Base-by-base conservation (phyloP, 53 echinoderm and acorn worm genomes). In the Stichopus horrens region DNA sequence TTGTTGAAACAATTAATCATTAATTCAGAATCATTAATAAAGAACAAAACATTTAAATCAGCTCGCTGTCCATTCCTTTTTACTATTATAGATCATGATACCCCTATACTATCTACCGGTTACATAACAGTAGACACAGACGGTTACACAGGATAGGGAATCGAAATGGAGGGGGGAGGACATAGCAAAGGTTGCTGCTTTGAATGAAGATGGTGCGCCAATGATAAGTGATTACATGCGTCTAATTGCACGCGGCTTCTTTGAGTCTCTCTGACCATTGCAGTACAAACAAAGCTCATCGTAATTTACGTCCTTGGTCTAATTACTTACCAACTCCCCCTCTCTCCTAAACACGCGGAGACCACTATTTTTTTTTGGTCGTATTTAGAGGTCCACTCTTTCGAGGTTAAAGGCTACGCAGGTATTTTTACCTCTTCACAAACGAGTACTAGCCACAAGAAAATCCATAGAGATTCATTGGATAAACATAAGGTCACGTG, bases 281-380 rank as follows among this genome's bases (percentile, higher is more conserved):
- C 81, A 81, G 56, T 57, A 81, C 81, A 81, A 81, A 81, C 81
- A 81, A 81, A 81, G 58, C 57, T 19, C 16, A 19, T 21, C 71
- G 86, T 86, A 86, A 86, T 86, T 86, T 86, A 86, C 66, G 86
- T 86, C 86, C 71, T 86, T 86, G 60, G 67, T 37, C 86, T 86
- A 86, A 86, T 86, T 86, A 81, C 81, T 81, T 57, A 81, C 81
- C 81, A 57, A 81, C 81, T 81, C 81, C 81, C 81, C 57, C 57
- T 81, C n/a, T 20, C 18, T 71, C 71, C 71, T 18, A 71, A 81
- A 81, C 81, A 57, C 81, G 53, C 81, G 81, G 81, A 56, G 56
- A 81, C 18, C 81, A 81, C 51, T 56, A 55, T 68, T 71, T 63
- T 63, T 7, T 63, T 63, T 63, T 10, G 10, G 63, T 7, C 71